These are phyloP conservation scores for Falco peregrinus DNA, from an alignment of 2,797 vertebrate species.

Conservation along the genomic window DNA sequence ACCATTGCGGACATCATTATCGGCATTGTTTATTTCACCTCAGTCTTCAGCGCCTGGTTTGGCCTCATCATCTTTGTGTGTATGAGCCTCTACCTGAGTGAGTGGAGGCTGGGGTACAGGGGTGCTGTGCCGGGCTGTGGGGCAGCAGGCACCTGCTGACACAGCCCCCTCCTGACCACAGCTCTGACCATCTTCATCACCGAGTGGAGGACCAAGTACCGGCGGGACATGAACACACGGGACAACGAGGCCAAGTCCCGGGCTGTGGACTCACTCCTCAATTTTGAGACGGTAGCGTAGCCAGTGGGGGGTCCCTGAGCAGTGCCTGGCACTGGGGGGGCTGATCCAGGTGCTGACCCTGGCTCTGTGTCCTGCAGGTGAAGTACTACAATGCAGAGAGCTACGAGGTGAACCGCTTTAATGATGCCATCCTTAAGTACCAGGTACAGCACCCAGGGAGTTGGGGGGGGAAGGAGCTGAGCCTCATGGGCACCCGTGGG, in stretches of 20 bases:
- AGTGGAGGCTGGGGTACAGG: conserved; percentile 52
- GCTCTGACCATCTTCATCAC: conserved; percentile 93
- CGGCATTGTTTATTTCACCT: conserved; percentile 91
- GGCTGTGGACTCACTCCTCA: conserved; percentile 94
- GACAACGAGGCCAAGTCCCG: conserved; percentile 90
- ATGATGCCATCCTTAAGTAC: conserved; percentile 89
- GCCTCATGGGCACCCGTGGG: neutral
- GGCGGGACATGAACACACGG: conserved; percentile 90
- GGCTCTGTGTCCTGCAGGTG: conserved; percentile 78
- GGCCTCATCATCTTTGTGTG: conserved; percentile 96
- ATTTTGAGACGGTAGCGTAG: conserved; percentile 91
- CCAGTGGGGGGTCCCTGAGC: rapidly evolving
- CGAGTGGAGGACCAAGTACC: conserved; percentile 96
- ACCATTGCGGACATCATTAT: conserved; percentile 93
- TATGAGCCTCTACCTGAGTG: conserved; percentile 93
- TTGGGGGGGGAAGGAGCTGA: neutral
- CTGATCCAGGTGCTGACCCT: neutral
- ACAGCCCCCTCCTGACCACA: conserved; percentile 33
- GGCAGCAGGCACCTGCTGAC: neutral
- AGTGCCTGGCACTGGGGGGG: rapidly evolving
- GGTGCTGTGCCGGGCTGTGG: neutral
- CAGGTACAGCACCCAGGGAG: conserved; percentile 79
- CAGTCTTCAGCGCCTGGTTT: conserved; percentile 94
- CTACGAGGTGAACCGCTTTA: conserved; percentile 90
- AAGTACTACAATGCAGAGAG: conserved; percentile 95